Conservation (phyloP, 2,888 invertebrate species). For the Patella depressa region DNA sequence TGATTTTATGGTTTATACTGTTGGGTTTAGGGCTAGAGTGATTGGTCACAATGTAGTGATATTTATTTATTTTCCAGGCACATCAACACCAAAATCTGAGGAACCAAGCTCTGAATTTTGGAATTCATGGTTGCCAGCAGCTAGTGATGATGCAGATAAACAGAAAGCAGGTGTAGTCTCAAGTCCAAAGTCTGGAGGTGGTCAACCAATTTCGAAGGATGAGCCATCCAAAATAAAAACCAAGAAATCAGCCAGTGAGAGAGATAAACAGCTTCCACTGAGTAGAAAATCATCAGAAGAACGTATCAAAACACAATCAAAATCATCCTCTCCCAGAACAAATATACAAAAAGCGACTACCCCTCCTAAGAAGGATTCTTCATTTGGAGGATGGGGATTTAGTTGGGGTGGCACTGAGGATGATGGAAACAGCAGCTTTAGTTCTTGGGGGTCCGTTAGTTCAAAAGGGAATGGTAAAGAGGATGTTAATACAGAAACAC, state of each 20-base stretch:
- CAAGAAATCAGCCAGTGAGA: constrained; percentile 40
- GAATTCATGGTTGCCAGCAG: constrained; percentile 11
- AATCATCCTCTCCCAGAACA: background rate
- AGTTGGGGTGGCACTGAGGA: constrained; percentile 25
- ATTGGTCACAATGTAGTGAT: too few relatives aligned
- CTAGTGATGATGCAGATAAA: background rate
- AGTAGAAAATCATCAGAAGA: background rate
- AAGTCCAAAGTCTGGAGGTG: background rate
- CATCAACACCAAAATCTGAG: constrained; percentile 11
- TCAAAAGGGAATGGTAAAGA: background rate
- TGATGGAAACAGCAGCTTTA: constrained; percentile 28
- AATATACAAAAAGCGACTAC: background rate
- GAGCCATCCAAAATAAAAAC: constrained; percentile 22
- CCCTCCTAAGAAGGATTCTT: background rate
- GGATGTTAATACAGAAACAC: background rate
- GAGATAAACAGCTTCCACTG: background rate
- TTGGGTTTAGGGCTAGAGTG: too few relatives aligned
- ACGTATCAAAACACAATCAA: background rate
- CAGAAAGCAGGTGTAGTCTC: background rate
- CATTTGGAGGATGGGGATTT: background rate
- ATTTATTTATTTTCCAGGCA: too few relatives aligned
- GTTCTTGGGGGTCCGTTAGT: background rate
- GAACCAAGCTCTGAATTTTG: constrained; percentile 13
- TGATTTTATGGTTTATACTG: too few relatives aligned
- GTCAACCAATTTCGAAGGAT: constrained; percentile 12